Evolutionary conservation across 1,140 invertebrate species (phyloP), one percentile per base, ranked within the genome.

Genomic region (Brachionus rubens): DNA sequence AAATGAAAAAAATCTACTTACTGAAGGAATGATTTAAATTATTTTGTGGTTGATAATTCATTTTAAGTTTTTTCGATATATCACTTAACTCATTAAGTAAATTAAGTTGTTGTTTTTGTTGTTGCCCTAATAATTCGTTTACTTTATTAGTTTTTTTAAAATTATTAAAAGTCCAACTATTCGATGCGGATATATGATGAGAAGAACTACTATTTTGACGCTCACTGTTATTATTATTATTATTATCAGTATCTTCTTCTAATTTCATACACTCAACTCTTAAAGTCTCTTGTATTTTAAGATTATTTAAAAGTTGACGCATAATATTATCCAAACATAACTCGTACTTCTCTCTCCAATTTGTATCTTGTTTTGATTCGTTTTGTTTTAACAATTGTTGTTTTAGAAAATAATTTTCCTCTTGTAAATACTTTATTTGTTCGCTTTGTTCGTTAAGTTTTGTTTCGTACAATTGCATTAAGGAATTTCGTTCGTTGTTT

Each of bases 91-190:
- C 68, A 33, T 72, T 72, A 1, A 72, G 30, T 33, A 50, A 24
- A 50, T 72, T 54, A n/a, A 72, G 28, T 26, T 72, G 68, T 28
- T 72, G 68, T 21, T 48, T 40, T 48, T 72, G 68, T 36, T 72
- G 68, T 5, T 50, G 68, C 50, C 33, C 41, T 19, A 72, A 46
- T 12, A 72, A 28, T 21, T 72, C 68, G 26, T 50, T 43, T 19
- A 72, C 12, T 2, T 40, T 36, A 40, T 70, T 2, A 3, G 65
- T 28, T n/a, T 47, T 50, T 6, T 50, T 26, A 1, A 33, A 6
- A 59, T 33, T 33, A 14, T 54, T 72, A 46, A 54, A 48, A 14
- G 46, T 54, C 50, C 68, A 72, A 30, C 50, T 50, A 52, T 36
- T 48, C 19, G 68, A 48, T 12, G 68, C 50, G 28, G 24, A 36